Conservation (phyloP, 2,797 vertebrate genomes). For the Cyclura pinguis region DNA sequence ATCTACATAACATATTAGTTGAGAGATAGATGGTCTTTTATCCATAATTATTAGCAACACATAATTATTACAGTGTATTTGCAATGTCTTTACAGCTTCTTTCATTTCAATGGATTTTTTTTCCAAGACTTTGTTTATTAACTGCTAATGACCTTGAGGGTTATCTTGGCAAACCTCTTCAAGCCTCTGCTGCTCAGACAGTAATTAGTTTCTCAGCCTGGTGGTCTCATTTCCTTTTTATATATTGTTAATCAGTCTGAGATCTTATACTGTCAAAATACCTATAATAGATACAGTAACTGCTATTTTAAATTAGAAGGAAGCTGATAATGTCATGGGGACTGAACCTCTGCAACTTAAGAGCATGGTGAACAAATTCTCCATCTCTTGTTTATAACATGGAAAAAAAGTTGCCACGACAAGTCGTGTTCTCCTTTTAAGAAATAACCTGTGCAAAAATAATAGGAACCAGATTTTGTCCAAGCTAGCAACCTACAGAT, state of each 20-base stretch:
- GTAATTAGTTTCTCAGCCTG: slow-evolving; percentile 12
- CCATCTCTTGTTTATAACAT: neutral
- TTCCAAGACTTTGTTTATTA: slow-evolving; percentile 24
- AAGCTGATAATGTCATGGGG: neutral
- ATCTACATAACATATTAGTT: neutral
- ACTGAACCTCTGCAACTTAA: neutral
- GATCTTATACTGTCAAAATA: slow-evolving; percentile 24
- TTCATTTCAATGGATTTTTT: slow-evolving; percentile 30
- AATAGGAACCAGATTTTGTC: neutral
- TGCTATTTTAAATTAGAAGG: slow-evolving; percentile 7
- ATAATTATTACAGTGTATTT: neutral
- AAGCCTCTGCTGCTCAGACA: neutral
- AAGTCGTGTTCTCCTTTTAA: neutral
- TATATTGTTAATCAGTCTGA: neutral
- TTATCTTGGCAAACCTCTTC: slow-evolving; percentile 21
- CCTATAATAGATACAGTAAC: slow-evolving; percentile 24
- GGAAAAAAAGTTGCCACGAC: neutral
- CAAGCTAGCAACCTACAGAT: neutral
- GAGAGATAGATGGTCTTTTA: neutral
- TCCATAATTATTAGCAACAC: neutral
- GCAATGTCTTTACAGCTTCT: neutral
- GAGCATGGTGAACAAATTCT: neutral
- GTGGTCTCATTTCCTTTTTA: slow-evolving; percentile 28
- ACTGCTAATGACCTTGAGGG: neutral
- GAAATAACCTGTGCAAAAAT: slow-evolving; percentile 8